phyloP scores from a whole-genome alignment of 2,888 invertebrate species.

The Dione vanillae region DNA sequence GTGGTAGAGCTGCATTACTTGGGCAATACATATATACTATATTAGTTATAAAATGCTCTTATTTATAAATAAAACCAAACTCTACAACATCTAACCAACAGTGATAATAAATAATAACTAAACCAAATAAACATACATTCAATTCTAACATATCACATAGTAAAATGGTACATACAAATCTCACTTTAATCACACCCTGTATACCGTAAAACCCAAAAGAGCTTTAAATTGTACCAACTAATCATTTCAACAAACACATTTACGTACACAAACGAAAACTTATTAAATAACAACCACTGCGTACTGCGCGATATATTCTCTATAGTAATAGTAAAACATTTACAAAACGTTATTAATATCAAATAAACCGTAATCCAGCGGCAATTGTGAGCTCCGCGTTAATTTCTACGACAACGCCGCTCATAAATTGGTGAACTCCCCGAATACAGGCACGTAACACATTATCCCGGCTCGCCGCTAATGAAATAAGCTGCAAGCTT shows the following conservation, averaged over 20 bases:
- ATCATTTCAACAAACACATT: too few species aligned
- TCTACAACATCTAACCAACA: too few species aligned
- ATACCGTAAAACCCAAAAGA: neutral
- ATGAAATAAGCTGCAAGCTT: conserved; percentile 57
- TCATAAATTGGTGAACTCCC: conserved; percentile 54
- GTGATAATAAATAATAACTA: too few species aligned
- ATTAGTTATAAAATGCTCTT: too few species aligned
- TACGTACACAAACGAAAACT: neutral
- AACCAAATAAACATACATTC: too few species aligned
- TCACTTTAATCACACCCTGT: neutral
- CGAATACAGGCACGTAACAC: conserved; percentile 56
- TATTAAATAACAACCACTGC: neutral
- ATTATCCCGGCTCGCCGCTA: conserved; percentile 50
- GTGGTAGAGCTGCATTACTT: too few species aligned
- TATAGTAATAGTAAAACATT: conserved; percentile 32
- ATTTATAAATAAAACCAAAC: too few species aligned
- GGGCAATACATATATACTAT: too few species aligned
- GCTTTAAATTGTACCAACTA: neutral
- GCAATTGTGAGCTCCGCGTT: conserved; percentile 47
- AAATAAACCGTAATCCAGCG: conserved; percentile 46
- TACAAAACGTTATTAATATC: conserved; percentile 46
- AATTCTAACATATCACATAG: too few species aligned
- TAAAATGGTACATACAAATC: conserved; percentile 21
- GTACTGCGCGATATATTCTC: neutral
- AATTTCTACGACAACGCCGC: conserved; percentile 48